Percentiles rank a stretch among this genome's conserved stretches.
Evolutionary conservation across 2,888 invertebrate species (phyloP).

Genomic region (Drosophila tripunctata): DNA sequence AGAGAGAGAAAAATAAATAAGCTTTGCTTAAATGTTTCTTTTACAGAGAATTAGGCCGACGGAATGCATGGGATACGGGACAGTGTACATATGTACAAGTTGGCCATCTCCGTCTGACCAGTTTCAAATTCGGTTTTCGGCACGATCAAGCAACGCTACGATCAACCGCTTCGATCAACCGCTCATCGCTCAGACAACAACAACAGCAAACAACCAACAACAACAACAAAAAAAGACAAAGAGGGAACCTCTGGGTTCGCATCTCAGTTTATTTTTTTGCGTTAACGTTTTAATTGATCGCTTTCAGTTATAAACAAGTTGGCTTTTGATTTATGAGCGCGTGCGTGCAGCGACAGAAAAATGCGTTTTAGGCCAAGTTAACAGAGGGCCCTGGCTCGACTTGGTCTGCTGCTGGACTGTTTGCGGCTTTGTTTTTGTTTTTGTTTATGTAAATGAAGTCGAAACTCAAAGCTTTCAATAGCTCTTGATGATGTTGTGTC

Average conservation of each 20-base stretch:
- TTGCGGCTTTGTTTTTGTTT: conserved; percentile 30
- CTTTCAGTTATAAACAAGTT: conserved; percentile 78
- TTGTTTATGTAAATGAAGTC: conserved; percentile 72
- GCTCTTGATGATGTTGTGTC: conserved; percentile 73
- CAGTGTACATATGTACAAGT: too few relatives aligned
- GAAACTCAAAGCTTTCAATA: conserved; percentile 64
- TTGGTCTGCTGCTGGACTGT: neutral
- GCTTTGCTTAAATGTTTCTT: conserved; percentile 56
- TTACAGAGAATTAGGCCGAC: conserved; percentile 70
- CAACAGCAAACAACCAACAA: conserved; percentile 4
- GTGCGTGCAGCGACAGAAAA: conserved; percentile 74
- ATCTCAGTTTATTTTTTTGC: conserved; percentile 63
- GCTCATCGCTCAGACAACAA: conserved; percentile 52
- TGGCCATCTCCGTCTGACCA: conserved; percentile 34
- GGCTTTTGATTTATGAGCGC: conserved; percentile 79
- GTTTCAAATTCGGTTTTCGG: conserved; percentile 63
- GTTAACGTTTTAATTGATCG: conserved; percentile 79
- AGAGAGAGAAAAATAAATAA: conserved; percentile 25
- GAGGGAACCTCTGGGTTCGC: conserved; percentile 35
- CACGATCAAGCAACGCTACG: conserved; percentile 68
- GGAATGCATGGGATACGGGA: conserved; percentile 61
- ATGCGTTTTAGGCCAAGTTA: conserved; percentile 76
- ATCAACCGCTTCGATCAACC: conserved; percentile 54
- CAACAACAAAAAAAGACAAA: neutral
- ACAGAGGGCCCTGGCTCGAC: conserved; percentile 29